Conservation (phyloP, 1,140 invertebrate genomes). For the Temnothorax longispinosus region DNA sequence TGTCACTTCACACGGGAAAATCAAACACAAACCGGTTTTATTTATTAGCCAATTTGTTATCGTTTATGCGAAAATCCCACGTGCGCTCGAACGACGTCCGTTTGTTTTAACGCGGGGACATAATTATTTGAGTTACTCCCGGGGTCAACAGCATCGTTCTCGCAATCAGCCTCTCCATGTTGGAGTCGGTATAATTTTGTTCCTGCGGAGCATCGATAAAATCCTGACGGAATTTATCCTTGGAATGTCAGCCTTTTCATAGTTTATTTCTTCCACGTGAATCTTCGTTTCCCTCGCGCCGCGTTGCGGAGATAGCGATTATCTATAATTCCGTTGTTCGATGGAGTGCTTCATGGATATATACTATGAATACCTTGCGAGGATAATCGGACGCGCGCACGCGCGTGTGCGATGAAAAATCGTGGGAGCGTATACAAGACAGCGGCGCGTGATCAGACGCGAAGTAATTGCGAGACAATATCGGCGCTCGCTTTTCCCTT, state of each 20-base stretch:
- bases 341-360: conserved; percentile 17
- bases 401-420: conserved; percentile 25
- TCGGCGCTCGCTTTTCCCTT: background rate
- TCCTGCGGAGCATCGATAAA: background rate
- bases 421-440: conserved; percentile 3
- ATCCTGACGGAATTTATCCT: conserved; percentile 33
- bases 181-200: conserved; percentile 17
- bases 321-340: conserved; percentile 50
- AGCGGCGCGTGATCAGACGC: conserved; percentile 28
- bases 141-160: background rate
- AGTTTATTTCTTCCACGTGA: conserved; percentile 37
- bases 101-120: conserved; percentile 13
- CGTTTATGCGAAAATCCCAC: conserved; percentile 6
- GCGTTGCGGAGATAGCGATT: conserved; percentile 38
- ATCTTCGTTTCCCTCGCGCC: conserved; percentile 16
- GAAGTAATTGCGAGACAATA: conserved; percentile 39
- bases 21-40: conserved; percentile 53
- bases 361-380: conserved; percentile 32
- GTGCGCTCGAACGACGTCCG: background rate
- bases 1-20: conserved; percentile 29
- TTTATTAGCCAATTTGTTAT: conserved; percentile 44
- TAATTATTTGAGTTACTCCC: conserved; percentile 1
- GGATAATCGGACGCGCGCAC: conserved; percentile 14
- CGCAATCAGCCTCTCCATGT: background rate
- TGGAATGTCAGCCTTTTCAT: conserved; percentile 15